These are phyloP conservation scores for Cryptus viduatorius DNA, from an alignment of 2,888 invertebrate species.

Conservation along the genomic window DNA sequence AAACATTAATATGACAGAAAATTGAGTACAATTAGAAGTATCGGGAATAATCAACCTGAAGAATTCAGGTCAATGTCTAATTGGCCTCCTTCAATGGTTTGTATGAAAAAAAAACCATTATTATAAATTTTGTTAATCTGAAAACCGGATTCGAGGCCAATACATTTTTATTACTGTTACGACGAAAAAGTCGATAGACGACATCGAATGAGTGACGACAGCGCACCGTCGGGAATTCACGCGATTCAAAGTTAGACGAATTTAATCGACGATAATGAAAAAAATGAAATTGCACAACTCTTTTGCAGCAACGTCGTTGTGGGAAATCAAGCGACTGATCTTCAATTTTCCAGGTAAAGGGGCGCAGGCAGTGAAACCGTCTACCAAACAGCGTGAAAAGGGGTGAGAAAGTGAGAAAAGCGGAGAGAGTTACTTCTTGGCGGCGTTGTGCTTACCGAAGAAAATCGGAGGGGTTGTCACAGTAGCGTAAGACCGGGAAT, in stretches of 20 bases:
- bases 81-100: too few species aligned
- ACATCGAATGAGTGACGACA: not conserved
- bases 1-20: too few species aligned
- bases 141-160: not conserved
- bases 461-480: slow-evolving; percentile 47
- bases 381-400: not conserved
- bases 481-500: slow-evolving; percentile 4
- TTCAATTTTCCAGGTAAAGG: slow-evolving; percentile 70
- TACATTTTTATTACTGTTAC: not conserved
- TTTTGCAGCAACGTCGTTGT: slow-evolving; percentile 62
- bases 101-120: too few species aligned
- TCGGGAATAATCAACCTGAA: too few species aligned
- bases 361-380: slow-evolving; percentile 17
- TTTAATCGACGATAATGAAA: slow-evolving; percentile 62
- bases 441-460: slow-evolving; percentile 24
- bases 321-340: slow-evolving; percentile 69
- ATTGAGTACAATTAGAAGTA: too few species aligned
- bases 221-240: slow-evolving; percentile 38
- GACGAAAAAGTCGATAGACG: not conserved
- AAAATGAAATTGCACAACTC: slow-evolving; percentile 64
- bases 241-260: slow-evolving; percentile 57
- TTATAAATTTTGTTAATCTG: not conserved
- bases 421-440: slow-evolving; percentile 44
- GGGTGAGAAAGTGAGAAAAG: slow-evolving; percentile 14
- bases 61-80: too few species aligned